Evolutionary conservation across 2,888 invertebrate genomes (phyloP).

Genomic region (Orchesellides sinensis): DNA sequence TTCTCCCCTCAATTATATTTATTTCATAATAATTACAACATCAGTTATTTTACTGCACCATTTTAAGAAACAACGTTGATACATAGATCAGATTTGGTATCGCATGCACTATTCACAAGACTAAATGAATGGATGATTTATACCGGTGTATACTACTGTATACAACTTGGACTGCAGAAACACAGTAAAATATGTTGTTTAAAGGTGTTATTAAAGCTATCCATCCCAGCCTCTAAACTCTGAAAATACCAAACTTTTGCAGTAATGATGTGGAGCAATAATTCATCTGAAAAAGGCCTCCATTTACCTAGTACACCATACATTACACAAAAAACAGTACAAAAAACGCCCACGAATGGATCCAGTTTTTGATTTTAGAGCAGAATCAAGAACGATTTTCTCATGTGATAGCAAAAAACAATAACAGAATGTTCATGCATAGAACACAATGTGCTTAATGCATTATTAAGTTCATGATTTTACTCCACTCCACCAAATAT

Average conservation of each 20-base stretch:
- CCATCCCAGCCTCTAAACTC: no score
- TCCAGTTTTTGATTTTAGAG: constrained; percentile 45
- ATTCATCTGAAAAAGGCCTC: constrained; percentile 30
- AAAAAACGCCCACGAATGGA: constrained; percentile 53
- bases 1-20: constrained; percentile 42
- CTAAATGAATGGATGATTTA: neutral
- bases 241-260: no score
- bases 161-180: neutral
- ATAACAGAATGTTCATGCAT: no score
- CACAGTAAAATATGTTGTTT: neutral
- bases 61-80: constrained; percentile 49
- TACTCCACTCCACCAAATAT: neutral
- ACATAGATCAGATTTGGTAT: constrained; percentile 57
- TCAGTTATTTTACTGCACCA: constrained; percentile 56
- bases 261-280: constrained; percentile 31
- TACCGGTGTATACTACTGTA: neutral
- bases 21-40: constrained; percentile 56
- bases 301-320: constrained; percentile 20
- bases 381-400: constrained; percentile 39
- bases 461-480: neutral
- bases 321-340: constrained; percentile 17
- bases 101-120: constrained; percentile 23
- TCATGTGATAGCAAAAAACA: constrained; percentile 13
- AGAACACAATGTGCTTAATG: neutral
- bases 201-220: constrained; percentile 18